These are phyloP conservation scores for Machimus rusticus DNA, from an alignment of 2,888 invertebrate genomes.

Conservation along the genomic window DNA sequence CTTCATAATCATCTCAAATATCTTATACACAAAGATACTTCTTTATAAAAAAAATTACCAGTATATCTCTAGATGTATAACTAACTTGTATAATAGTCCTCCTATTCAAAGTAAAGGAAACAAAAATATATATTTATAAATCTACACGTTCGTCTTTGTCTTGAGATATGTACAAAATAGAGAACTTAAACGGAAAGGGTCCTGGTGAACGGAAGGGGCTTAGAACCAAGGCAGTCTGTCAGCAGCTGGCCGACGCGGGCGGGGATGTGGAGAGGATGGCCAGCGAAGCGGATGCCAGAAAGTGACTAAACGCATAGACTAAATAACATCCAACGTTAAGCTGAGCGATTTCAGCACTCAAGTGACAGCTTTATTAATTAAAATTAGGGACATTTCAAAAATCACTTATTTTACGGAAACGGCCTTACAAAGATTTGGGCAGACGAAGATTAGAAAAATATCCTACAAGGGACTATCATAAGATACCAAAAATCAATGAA, in stretches of 20 bases:
- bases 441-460: too few relatives aligned
- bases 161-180: slow-evolving; percentile 21
- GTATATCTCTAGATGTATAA: slow-evolving; percentile 46
- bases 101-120: slow-evolving; percentile 26
- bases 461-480: too few relatives aligned
- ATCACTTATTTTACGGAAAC: neutral
- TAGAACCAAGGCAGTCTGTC: neutral
- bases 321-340: neutral
- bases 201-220: neutral
- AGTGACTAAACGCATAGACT: neutral
- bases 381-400: neutral
- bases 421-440: neutral
- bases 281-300: neutral
- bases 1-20: slow-evolving; percentile 50
- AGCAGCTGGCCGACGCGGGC: neutral
- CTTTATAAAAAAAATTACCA: slow-evolving; percentile 48
- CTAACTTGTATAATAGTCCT: slow-evolving; percentile 41
- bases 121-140: slow-evolving; percentile 26
- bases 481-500: too few relatives aligned
- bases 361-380: neutral
- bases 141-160: slow-evolving; percentile 21
- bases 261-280: neutral
- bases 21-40: slow-evolving; percentile 44
- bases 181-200: neutral
- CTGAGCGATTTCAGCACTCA: neutral